Evolutionary conservation across 1,140 invertebrate species (phyloP).

Genomic region (Zophobas atratus): DNA sequence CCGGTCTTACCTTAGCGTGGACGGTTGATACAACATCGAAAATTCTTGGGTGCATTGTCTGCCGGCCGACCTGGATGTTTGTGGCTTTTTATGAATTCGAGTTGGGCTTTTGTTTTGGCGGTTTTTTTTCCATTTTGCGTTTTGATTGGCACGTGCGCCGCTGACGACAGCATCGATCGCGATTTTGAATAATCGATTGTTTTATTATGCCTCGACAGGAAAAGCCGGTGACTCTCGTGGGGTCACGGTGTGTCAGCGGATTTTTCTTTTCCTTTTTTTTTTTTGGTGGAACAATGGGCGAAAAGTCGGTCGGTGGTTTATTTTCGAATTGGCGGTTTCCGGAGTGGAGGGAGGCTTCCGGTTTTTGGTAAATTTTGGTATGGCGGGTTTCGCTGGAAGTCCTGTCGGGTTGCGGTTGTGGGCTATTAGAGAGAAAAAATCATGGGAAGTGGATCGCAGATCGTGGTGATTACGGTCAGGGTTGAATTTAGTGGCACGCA

Average conservation of each 20-base stretch:
- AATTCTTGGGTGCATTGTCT: conserved; percentile 37
- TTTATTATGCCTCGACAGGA: neutral
- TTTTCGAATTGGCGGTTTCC: neutral
- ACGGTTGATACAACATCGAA: conserved; percentile 28
- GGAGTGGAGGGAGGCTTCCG: neutral
- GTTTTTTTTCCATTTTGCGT: neutral
- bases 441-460: too few species aligned
- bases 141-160: neutral
- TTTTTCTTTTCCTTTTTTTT: neutral
- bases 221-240: neutral
- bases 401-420: too few species aligned
- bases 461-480: too few species aligned
- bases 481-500: too few species aligned
- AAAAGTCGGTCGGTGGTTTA: neutral
- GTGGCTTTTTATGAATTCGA: neutral
- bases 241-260: conserved; percentile 1
- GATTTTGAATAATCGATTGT: neutral
- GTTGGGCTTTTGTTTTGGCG: too few species aligned
- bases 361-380: neutral
- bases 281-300: neutral
- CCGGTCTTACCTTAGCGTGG: conserved; percentile 53
- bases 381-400: too few species aligned
- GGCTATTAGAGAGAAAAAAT: too few species aligned
- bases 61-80: neutral
- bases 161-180: neutral